Evolutionary conservation across 2,888 invertebrate species (phyloP).

Genomic region (Rhingia campestris): DNA sequence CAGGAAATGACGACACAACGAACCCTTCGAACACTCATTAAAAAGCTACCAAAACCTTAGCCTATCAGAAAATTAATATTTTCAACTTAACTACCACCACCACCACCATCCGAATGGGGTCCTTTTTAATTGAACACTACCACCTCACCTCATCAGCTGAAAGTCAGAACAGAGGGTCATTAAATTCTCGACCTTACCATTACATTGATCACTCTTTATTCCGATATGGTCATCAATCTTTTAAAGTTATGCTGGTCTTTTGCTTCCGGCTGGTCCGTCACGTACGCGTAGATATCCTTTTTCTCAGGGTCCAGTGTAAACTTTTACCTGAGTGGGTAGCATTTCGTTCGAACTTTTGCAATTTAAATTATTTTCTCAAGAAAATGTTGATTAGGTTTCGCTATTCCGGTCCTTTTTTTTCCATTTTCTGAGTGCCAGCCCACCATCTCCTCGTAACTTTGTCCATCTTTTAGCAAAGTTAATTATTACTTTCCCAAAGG

Average conservation of each 20-base stretch:
- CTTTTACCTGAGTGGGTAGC: conserved; percentile 29
- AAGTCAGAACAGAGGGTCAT: conserved; percentile 9
- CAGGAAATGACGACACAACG: neutral
- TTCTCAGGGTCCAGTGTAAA: conserved; percentile 10
- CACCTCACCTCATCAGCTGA: conserved; percentile 22
- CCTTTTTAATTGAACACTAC: conserved; percentile 57
- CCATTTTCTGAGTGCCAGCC: neutral
- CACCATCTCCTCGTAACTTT: conserved; percentile 41
- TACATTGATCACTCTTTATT: conserved; percentile 53
- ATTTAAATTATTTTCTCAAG: conserved; percentile 71
- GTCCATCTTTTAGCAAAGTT: conserved; percentile 69
- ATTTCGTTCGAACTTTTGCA: conserved; percentile 52
- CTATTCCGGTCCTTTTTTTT: conserved; percentile 14
- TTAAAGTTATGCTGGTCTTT: conserved; percentile 22
- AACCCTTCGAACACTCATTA: conserved; percentile 25
- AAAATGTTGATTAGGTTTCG: conserved; percentile 64
- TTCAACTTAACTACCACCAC: conserved; percentile 53
- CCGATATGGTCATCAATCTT: conserved; percentile 58
- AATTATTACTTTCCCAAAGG: conserved; percentile 56
- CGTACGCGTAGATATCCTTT: neutral
- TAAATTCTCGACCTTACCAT: conserved; percentile 17
- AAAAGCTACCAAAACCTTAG: conserved; percentile 24
- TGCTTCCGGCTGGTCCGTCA: conserved; percentile 14
- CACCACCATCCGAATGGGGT: neutral
- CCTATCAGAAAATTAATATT: conserved; percentile 68